Evolutionary conservation across 2,113 vertebrate genomes (phyloP).

Genomic region (Andinoacara biseriatus): DNA sequence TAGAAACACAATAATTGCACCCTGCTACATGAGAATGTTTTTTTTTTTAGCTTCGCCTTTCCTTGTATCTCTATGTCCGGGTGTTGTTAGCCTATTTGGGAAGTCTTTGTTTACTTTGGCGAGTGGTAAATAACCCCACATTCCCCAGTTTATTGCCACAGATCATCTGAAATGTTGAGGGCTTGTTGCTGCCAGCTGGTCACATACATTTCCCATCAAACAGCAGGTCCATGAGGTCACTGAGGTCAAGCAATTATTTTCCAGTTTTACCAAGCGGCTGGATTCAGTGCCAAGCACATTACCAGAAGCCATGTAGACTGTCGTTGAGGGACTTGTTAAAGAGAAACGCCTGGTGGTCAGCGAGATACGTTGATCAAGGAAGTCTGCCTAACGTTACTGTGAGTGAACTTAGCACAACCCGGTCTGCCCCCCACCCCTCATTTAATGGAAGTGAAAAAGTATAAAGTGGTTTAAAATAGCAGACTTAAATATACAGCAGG

Average conservation of each 20-base stretch:
- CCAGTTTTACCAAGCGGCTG: constrained; percentile 42
- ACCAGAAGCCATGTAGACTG: constrained; percentile 30
- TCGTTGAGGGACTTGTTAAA: constrained; percentile 58
- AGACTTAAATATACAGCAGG: constrained; percentile 75
- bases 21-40: constrained; percentile 5
- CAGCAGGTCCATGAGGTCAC: constrained; percentile 30
- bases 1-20: constrained; percentile 53
- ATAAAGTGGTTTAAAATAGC: constrained; percentile 76
- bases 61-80: constrained; percentile 14
- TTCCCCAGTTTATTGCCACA: constrained; percentile 66
- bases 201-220: constrained; percentile 46
- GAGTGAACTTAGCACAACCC: constrained; percentile 56
- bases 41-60: constrained; percentile 20
- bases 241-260: constrained; percentile 40
- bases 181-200: constrained; percentile 28
- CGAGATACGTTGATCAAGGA: constrained; percentile 62
- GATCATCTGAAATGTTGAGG: constrained; percentile 50
- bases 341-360: constrained; percentile 49
- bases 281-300: constrained; percentile 16
- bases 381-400: constrained; percentile 47
- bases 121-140: constrained; percentile 33
- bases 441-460: constrained; percentile 73
- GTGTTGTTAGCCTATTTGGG: constrained; percentile 27
- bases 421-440: constrained; percentile 52
- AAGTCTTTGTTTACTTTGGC: constrained; percentile 59